Evolutionary conservation across 2,797 vertebrate species (phyloP).

Genomic region (Zalophus californianus): DNA sequence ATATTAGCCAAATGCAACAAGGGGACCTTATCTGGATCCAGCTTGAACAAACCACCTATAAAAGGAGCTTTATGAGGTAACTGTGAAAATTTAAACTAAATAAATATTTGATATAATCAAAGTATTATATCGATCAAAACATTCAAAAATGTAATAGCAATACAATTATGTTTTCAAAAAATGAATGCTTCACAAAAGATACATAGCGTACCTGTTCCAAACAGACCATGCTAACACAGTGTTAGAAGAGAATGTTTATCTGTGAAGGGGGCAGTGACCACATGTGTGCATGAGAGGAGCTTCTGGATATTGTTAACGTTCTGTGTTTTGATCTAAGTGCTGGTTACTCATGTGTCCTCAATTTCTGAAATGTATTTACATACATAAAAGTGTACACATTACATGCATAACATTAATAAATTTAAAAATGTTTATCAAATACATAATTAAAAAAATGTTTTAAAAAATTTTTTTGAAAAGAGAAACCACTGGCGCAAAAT

Average conservation of each 20-base stretch:
- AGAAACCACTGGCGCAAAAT: neutral
- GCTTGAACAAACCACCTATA: neutral
- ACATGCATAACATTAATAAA: neutral
- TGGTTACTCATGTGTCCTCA: neutral
- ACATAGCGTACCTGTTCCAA: neutral
- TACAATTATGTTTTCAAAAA: neutral
- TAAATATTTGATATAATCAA: neutral
- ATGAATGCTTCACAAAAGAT: neutral
- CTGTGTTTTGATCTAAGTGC: neutral
- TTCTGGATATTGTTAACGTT: neutral
- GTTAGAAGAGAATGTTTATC: neutral
- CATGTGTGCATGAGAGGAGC: neutral
- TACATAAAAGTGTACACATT: neutral
- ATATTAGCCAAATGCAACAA: neutral
- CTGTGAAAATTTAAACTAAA: neutral
- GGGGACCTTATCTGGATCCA: neutral
- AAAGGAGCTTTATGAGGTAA: conserved; percentile 26
- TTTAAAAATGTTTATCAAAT: neutral
- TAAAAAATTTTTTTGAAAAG: neutral
- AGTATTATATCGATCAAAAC: neutral
- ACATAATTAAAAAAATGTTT: neutral
- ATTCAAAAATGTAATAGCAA: neutral
- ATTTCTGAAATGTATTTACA: conserved; percentile 20
- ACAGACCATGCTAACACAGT: neutral
- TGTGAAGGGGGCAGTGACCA: neutral